phyloP scores from a whole-genome alignment of 1,140 invertebrate genomes.

The Lepidurus apus region DNA sequence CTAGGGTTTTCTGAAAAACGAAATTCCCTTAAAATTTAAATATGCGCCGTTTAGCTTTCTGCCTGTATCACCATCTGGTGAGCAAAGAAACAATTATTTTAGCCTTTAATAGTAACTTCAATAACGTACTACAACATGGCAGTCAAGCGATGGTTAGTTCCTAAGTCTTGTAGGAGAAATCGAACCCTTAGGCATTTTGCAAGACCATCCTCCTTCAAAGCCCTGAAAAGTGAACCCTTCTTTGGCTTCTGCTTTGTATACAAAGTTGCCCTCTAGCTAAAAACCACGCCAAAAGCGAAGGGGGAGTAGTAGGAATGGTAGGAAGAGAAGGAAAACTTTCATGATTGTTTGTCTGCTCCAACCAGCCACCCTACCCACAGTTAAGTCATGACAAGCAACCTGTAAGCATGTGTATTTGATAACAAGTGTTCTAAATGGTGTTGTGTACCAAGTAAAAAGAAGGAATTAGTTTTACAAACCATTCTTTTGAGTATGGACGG shows the following conservation, averaged over 20 bases:
- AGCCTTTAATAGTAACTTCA: too few relatives aligned
- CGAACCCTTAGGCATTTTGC: not conserved
- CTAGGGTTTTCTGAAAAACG: too few relatives aligned
- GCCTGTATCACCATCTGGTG: too few relatives aligned
- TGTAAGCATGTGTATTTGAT: not conserved
- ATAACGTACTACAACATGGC: too few relatives aligned
- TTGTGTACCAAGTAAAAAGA: conserved; percentile 1
- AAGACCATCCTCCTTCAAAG: not conserved
- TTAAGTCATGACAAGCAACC: conserved; percentile 2
- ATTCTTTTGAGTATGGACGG: conserved; percentile 34
- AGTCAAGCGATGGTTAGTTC: too few relatives aligned
- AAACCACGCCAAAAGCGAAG: not conserved
- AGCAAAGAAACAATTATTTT: too few relatives aligned
- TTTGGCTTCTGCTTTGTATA: not conserved
- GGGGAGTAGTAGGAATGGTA: not conserved
- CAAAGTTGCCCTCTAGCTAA: not conserved
- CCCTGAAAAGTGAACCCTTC: not conserved
- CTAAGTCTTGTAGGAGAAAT: not conserved
- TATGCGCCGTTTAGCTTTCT: too few relatives aligned
- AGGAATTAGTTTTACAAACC: not conserved
- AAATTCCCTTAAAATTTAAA: too few relatives aligned
- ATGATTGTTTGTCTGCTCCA: not conserved
- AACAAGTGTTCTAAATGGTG: not conserved
- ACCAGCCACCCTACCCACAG: not conserved
- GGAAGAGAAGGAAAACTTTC: not conserved